Evolutionary conservation across 2,888 invertebrate genomes (phyloP), one percentile per base, ranked within the genome.

Genomic region (Polydrusus pterygomalis): DNA sequence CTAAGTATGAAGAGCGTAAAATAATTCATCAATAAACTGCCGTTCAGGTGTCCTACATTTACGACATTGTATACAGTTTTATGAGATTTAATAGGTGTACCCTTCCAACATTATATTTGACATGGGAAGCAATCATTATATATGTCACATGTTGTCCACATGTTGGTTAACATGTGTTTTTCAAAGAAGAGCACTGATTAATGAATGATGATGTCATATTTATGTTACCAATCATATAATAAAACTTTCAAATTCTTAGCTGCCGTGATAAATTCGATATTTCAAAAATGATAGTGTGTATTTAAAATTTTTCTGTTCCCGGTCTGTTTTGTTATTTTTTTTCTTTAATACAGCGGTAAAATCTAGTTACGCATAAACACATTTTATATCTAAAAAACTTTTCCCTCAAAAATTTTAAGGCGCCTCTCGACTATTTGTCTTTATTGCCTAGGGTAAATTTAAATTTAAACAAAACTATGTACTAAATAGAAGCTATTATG

Each of bases 101-200:
- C 43, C 40, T 69, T 69, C 45, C 20, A 20, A 56, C 30, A 51
- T 25, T 8, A 47, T 47, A 49, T 51, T 71, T 64, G 64, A 71
- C 71, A 71, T 71, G 71, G 64, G 71, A 71, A 54, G 54, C 64
- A 54, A 56, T 45, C 38, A 70, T 25, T 70, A 56, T 15, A 64
- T 20, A 38, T 56, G 25, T 71, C 71, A 71, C 64, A 43, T 71
- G 71, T 63, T 54, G 17, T 56, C 64, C 71, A 71, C 71, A 71
- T 71, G 71, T 71, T 71, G 25, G 45, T 43, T 17, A 43, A 71
- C 64, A 71, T 71, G 54, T 71, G 71, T 43, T 63, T 54, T 71
- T 71, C 64, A 62, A 54, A 54, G 64, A 65, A 63, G 13, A 30
- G 54, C 51, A 54, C 54, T 71, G 71, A 71, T 71, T 71, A 64